Conservation (phyloP, 1,140 invertebrate genomes). For the Araneus ventricosus region DNA sequence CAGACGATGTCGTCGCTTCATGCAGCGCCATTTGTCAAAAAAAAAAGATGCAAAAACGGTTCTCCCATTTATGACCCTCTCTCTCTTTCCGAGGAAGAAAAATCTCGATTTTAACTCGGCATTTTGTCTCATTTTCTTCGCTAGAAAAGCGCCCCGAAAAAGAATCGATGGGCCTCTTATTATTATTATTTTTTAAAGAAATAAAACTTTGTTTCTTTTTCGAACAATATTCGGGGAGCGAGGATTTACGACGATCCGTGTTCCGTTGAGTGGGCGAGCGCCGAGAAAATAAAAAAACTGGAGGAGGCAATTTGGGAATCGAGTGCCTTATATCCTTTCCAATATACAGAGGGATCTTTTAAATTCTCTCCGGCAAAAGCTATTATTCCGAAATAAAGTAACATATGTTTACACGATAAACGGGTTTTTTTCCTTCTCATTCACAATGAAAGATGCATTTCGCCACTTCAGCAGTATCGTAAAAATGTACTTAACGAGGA, state of each 20-base stretch:
- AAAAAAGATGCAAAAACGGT: background rate
- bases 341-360: slow-evolving; percentile 14
- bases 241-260: background rate
- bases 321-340: background rate
- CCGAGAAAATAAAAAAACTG: background rate
- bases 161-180: background rate
- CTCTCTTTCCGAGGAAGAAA: background rate
- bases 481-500: background rate
- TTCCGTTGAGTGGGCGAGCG: background rate
- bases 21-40: slow-evolving; percentile 57
- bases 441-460: background rate
- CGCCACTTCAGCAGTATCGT: background rate
- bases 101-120: slow-evolving; percentile 58
- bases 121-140: slow-evolving; percentile 35
- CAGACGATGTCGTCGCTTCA: slow-evolving; percentile 41
- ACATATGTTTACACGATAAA: background rate
- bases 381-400: background rate
- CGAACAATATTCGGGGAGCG: background rate
- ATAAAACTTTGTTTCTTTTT: slow-evolving; percentile 29
- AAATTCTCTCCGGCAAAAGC: slow-evolving; percentile 4
- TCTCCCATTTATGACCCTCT: slow-evolving; percentile 32
- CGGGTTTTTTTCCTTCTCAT: background rate
- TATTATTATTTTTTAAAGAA: background rate
- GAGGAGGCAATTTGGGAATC: slow-evolving; percentile 15
- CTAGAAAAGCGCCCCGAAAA: slow-evolving; percentile 1